phyloP scores from a whole-genome alignment of 2,113 vertebrate genomes.

The Galemys pyrenaicus region DNA sequence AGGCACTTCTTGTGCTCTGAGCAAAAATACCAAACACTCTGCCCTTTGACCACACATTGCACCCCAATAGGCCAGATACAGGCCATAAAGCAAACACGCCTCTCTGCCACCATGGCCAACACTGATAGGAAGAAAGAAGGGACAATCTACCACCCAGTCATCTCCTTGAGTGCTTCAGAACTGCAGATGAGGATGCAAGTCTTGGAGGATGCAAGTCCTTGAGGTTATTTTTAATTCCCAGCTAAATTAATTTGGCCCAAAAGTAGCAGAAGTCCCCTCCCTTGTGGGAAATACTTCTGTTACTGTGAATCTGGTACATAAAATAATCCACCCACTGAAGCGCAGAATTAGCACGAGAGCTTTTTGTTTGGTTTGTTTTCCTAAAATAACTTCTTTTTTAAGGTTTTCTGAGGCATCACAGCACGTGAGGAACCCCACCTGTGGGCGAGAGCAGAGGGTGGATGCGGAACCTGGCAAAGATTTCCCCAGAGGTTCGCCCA shows the following conservation, averaged over 20 bases:
- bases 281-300: conserved; percentile 60
- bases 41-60: not conserved
- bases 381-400: conserved; percentile 37
- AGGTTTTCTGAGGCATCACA: not conserved
- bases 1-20: not conserved
- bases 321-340: conserved; percentile 60
- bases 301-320: conserved; percentile 53
- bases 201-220: not conserved
- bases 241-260: conserved; percentile 37
- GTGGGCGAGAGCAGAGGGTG: not conserved
- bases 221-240: conserved; percentile 49
- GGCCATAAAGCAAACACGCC: not conserved
- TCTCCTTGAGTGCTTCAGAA: not conserved
- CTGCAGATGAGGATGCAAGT: not conserved
- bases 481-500: not conserved
- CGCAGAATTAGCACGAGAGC: conserved; percentile 57
- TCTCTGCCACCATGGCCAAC: not conserved
- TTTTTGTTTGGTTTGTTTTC: conserved; percentile 38
- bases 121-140: rapidly evolving
- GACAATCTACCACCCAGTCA: not conserved
- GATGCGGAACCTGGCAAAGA: not conserved
- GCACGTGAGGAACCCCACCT: not conserved
- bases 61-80: not conserved
- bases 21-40: not conserved
- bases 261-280: conserved; percentile 56